Evolutionary conservation across 2,113 vertebrate genomes (phyloP).

Genomic region (Pluvianellus socialis): DNA sequence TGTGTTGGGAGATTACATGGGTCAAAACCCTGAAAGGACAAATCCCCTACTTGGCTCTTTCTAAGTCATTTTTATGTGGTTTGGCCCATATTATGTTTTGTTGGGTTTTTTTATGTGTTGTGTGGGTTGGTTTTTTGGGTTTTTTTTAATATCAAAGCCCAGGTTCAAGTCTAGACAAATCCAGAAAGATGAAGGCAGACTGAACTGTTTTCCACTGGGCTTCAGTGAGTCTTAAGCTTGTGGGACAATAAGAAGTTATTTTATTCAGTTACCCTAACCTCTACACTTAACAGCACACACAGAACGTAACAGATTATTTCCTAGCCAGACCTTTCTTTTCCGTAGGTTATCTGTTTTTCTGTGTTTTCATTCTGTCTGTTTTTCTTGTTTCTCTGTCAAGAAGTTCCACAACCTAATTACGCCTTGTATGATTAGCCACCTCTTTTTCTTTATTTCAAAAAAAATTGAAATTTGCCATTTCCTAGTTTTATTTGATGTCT

Average conservation of each 20-base stretch:
- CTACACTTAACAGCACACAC: not conserved
- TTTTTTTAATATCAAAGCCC: not conserved
- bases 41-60: not conserved
- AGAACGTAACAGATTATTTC: not conserved
- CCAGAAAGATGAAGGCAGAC: not conserved
- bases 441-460: not conserved
- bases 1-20: not conserved
- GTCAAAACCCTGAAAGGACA: not conserved
- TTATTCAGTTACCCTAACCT: not conserved
- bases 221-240: not conserved
- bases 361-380: not conserved
- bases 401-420: rapidly evolving
- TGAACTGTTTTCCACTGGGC: not conserved
- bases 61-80: not conserved
- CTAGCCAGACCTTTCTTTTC: not conserved
- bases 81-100: not conserved
- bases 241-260: not conserved
- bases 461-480: not conserved
- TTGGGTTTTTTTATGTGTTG: too few species aligned
- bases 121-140: not conserved
- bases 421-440: not conserved
- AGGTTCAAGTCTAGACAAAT: not conserved
- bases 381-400: not conserved
- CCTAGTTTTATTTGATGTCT: not conserved
- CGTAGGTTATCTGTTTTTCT: not conserved